Evolutionary conservation across 2,113 vertebrate species (phyloP), one percentile per base, ranked within the genome.

Genomic region (Chloroceryle aenea): DNA sequence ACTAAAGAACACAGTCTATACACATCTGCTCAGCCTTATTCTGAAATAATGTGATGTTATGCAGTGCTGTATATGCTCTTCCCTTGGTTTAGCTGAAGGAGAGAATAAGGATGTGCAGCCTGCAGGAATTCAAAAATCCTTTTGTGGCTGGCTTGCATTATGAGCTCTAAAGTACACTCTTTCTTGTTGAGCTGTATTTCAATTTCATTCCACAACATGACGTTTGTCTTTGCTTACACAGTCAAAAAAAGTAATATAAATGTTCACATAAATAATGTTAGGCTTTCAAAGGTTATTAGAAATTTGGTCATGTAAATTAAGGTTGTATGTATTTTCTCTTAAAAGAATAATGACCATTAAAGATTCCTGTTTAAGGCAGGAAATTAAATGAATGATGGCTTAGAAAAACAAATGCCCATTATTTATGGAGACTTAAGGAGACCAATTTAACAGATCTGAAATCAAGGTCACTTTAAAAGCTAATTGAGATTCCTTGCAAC

Each of bases 401-500:
- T 90, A 94, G 81, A 94, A 95, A 86, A 96, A 97, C 58, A 95
- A 97, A 96, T 87, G 52, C 40, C 93, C 83, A 87, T 93, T 97
- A 96, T 93, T 97, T 96, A 93, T 13, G 97, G 88, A 55, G 85
- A 95, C 71, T 96, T 97, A 96, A 97, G 72, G 22, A 95, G 67
- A 94, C 78, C 79, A 94, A 96, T 96, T 95, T 93, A 97, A 95
- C 90, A 97, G 77, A 94, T 61, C 55, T 93, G 87, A 96, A 98
- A 95, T 76, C 94, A 97, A 97, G 96, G 92, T 97, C 94, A 95
- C 74, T 97, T 96, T 92, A 96, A 92, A 87, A 91, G 63, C 91
- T 98, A 96, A 98, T 90, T 96, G 96, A 96, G 77, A 97, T 91
- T 85, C 94, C 69, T 95, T 98, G 80, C 89, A 97, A 97, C 90